phyloP scores from a whole-genome alignment of 2,797 vertebrate genomes.

The Anableps anableps region DNA sequence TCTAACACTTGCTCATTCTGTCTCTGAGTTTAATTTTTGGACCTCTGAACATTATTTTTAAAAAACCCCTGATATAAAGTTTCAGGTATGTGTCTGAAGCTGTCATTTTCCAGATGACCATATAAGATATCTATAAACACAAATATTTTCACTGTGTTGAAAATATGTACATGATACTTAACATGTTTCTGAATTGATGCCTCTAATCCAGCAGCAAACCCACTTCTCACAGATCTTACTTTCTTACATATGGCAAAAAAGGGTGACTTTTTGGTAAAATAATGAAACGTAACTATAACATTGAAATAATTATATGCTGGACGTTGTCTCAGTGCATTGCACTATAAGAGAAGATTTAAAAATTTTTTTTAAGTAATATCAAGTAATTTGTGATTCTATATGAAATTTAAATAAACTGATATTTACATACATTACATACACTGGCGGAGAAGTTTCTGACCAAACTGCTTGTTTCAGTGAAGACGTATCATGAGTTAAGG shows the following conservation, averaged over 20 bases:
- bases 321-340: no score
- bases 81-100: no score
- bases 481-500: constrained; percentile 43
- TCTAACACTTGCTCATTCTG: no score
- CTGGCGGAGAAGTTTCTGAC: constrained; percentile 28
- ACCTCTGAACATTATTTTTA: neutral
- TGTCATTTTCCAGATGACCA: no score
- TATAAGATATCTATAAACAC: no score
- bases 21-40: neutral
- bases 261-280: no score
- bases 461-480: constrained; percentile 23
- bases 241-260: neutral
- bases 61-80: no score
- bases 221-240: neutral
- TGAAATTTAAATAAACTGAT: constrained; percentile 13
- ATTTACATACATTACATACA: constrained; percentile 46
- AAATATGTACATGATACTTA: neutral
- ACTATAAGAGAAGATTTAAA: neutral
- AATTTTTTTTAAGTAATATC: neutral
- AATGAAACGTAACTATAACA: neutral
- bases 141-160: no score
- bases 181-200: neutral
- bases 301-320: neutral
- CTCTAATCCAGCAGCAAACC: neutral
- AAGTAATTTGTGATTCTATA: constrained; percentile 6